Evolutionary conservation across 1,140 invertebrate genomes (phyloP).

Genomic region (Brachionus koreanus): DNA sequence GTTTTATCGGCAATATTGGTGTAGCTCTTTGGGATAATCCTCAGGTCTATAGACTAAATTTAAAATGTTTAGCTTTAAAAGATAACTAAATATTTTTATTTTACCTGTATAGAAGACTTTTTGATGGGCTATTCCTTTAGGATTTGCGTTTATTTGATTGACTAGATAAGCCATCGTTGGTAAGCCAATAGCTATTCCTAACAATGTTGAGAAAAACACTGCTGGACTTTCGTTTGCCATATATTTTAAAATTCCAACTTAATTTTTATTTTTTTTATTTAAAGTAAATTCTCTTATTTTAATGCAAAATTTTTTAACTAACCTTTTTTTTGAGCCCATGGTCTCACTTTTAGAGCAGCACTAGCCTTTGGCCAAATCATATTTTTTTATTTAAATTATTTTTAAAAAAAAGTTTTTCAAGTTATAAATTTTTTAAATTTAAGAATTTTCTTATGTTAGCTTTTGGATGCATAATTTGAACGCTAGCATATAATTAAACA

Average conservation of each 20-base stretch:
- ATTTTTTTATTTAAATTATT: not conserved
- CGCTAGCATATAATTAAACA: not conserved
- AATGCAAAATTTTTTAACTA: too few species aligned
- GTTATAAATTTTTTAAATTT: not conserved
- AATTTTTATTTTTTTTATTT: not conserved
- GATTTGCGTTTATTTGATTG: not conserved
- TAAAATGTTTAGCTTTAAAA: not conserved
- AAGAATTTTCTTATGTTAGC: not conserved
- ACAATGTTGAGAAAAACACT: constrained; percentile 20
- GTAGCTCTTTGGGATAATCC: constrained; percentile 42
- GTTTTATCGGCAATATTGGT: constrained; percentile 36
- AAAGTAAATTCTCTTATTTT: too few species aligned
- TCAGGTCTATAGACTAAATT: constrained; percentile 38
- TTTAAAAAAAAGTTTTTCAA: not conserved
- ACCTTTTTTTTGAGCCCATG: constrained; percentile 24
- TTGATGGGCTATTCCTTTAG: constrained; percentile 32
- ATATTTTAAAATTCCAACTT: not conserved
- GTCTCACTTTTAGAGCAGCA: constrained; percentile 16
- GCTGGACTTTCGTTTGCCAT: constrained; percentile 32
- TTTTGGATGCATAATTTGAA: constrained; percentile 20
- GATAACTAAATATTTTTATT: not conserved
- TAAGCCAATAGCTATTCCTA: constrained; percentile 5
- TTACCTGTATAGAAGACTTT: constrained; percentile 25
- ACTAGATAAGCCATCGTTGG: not conserved
- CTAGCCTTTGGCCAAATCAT: constrained; percentile 45